Conservation (phyloP, 1,140 invertebrate genomes). For the Cherax destructor region DNA sequence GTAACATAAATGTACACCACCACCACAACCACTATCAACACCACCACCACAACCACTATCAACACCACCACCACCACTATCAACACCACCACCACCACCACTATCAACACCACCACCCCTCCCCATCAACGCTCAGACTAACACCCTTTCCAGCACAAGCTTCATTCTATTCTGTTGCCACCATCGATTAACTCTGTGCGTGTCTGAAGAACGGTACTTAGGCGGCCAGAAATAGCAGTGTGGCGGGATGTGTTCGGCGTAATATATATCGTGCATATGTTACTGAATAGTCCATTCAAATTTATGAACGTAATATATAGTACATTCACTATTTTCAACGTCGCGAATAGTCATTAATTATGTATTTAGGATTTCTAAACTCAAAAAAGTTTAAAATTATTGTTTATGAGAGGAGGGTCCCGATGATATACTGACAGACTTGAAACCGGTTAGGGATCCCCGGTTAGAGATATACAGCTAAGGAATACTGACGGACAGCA, state of each 20-base stretch:
- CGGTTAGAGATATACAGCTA: too few species aligned
- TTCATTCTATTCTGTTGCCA: background rate
- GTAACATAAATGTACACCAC: background rate
- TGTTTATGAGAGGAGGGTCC: too few species aligned
- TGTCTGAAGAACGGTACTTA: background rate
- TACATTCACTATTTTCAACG: background rate
- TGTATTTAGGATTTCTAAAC: background rate
- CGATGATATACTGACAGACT: too few species aligned
- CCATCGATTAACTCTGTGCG: background rate
- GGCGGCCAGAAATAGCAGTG: background rate
- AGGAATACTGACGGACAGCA: too few species aligned
- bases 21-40: background rate
- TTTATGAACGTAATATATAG: background rate
- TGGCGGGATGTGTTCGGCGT: background rate
- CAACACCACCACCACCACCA: background rate
- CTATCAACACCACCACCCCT: background rate
- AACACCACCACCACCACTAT: too few species aligned
- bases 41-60: too few species aligned
- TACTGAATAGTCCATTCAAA: background rate
- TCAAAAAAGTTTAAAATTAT: too few species aligned
- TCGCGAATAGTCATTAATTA: background rate
- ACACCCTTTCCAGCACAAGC: background rate
- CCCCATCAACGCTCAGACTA: background rate
- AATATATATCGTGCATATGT: background rate
- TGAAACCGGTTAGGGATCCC: too few species aligned